Percentiles rank a stretch among this genome's conserved stretches.
Conservation (phyloP, 1,140 invertebrate species). For the Orius laevigatus region DNA sequence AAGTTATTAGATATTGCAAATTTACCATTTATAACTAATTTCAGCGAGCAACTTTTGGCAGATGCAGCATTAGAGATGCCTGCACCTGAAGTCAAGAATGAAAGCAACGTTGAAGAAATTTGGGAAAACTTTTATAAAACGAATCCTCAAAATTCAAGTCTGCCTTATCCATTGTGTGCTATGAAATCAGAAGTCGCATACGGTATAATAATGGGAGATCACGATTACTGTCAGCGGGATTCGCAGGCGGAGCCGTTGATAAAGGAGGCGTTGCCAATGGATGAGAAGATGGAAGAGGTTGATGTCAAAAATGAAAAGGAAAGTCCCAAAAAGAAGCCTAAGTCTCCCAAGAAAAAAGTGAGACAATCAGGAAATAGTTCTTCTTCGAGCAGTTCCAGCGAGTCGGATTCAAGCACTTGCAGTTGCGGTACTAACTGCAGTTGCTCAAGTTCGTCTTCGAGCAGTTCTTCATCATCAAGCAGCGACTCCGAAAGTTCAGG, state of each 20-base stretch:
- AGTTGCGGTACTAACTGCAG: constrained; percentile 65
- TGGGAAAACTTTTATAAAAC: constrained; percentile 58
- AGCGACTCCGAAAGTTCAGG: constrained; percentile 46
- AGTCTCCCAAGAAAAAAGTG: constrained; percentile 29
- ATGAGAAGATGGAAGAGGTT: constrained; percentile 13
- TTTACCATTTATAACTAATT: not conserved
- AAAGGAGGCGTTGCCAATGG: constrained; percentile 14
- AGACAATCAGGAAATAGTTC: constrained; percentile 26
- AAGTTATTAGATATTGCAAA: not conserved
- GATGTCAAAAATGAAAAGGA: constrained; percentile 8
- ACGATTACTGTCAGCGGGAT: constrained; percentile 37
- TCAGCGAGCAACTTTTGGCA: not conserved
- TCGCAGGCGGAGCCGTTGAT: constrained; percentile 10
- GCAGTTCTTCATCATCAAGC: constrained; percentile 43
- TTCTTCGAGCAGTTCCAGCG: constrained; percentile 51
- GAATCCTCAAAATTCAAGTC: constrained; percentile 13
- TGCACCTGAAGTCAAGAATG: constrained; percentile 4
- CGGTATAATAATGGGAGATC: constrained; percentile 30
- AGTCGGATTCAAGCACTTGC: constrained; percentile 55
- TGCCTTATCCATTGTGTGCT: constrained; percentile 17
- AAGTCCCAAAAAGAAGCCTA: constrained; percentile 25
- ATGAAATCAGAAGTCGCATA: constrained; percentile 16
- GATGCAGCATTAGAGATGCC: not conserved
- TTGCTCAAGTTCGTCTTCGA: constrained; percentile 46
- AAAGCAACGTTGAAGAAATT: constrained; percentile 41